These are phyloP conservation scores for Disparrhopalites patrizii DNA, from an alignment of 2,888 invertebrate species.

Conservation along the genomic window DNA sequence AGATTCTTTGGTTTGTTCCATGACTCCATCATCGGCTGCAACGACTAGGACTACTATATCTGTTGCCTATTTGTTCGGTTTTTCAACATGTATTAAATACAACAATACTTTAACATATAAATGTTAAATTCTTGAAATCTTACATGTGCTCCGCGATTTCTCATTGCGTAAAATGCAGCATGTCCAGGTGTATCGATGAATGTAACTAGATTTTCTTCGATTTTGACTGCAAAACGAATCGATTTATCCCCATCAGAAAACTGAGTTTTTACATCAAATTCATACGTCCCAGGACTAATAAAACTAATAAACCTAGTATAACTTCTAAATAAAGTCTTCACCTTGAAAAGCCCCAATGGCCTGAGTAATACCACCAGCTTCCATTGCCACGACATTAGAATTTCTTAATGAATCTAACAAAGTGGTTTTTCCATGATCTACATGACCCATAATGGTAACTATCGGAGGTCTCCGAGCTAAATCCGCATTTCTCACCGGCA, in stretches of 20 bases:
- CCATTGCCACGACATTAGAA: conserved; percentile 78
- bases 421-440: conserved; percentile 95
- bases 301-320: background rate
- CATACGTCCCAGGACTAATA: background rate
- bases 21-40: conserved; percentile 98
- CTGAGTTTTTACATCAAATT: background rate
- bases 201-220: conserved; percentile 73
- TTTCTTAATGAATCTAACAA: conserved; percentile 82
- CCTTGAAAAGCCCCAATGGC: conserved; percentile 97
- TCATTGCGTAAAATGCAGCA: conserved; percentile 93
- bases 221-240: conserved; percentile 56
- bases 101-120: too few relatives aligned
- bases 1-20: conserved; percentile 94
- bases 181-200: conserved; percentile 99
- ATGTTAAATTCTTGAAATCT: too few relatives aligned
- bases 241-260: background rate
- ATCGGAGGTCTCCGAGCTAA: conserved; percentile 80
- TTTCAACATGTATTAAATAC: background rate
- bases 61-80: conserved; percentile 57
- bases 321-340: conserved; percentile 44
- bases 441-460: conserved; percentile 99
- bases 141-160: conserved; percentile 84
- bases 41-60: conserved; percentile 94
- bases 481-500: conserved; percentile 53
- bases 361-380: conserved; percentile 98